phyloP scores from a whole-genome alignment of 2,888 invertebrate genomes.

The Plagodis dolabraria region DNA sequence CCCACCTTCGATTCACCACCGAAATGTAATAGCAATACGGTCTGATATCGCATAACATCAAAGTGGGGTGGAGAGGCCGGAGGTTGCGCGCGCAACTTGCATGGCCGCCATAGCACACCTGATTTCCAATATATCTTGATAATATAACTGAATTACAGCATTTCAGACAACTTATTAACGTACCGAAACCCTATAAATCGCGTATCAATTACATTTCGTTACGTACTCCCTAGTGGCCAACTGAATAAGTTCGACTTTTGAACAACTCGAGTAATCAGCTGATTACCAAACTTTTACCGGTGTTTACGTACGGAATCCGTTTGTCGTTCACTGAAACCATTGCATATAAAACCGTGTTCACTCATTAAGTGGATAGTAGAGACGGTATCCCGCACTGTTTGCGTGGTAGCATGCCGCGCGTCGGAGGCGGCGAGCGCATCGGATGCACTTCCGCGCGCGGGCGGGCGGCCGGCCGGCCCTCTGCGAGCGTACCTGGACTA shows the following conservation, averaged over 20 bases:
- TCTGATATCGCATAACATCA: constrained; percentile 63
- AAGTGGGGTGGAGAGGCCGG: constrained; percentile 61
- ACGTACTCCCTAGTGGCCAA: constrained; percentile 52
- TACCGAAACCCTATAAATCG: constrained; percentile 46
- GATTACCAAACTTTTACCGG: constrained; percentile 80
- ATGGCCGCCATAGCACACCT: constrained; percentile 81
- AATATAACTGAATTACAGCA: constrained; percentile 71
- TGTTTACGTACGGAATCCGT: constrained; percentile 67
- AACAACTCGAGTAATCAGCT: constrained; percentile 74
- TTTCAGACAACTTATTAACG: constrained; percentile 53
- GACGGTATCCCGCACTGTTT: constrained; percentile 53
- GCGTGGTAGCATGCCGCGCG: constrained; percentile 56
- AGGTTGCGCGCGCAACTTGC: constrained; percentile 81
- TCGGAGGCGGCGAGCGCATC: constrained; percentile 54
- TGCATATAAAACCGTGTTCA: constrained; percentile 39
- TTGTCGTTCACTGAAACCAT: constrained; percentile 66
- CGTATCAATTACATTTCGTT: constrained; percentile 48
- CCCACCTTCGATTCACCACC: constrained; percentile 57
- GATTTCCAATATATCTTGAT: constrained; percentile 74
- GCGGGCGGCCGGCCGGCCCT: constrained; percentile 63
- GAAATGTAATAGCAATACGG: constrained; percentile 64
- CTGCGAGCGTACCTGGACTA: constrained; percentile 94
- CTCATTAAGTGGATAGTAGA: constrained; percentile 50
- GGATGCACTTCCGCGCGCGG: constrained; percentile 69
- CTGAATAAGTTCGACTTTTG: constrained; percentile 56